Evolutionary conservation across 2,888 invertebrate genomes (phyloP), one percentile per base, ranked within the genome.

Genomic region (Hypomecis atomaria): DNA sequence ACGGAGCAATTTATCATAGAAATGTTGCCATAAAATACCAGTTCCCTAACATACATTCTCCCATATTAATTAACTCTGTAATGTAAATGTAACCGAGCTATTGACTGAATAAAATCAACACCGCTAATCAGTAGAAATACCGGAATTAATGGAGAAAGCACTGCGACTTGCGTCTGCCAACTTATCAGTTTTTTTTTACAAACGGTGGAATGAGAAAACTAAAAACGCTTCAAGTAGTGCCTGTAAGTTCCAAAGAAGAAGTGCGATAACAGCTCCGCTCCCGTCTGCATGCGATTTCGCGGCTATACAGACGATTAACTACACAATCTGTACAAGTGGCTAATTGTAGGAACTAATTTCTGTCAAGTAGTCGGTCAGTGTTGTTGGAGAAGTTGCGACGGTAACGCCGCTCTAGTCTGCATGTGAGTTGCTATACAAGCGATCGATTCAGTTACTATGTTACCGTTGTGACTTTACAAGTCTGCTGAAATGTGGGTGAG

Each of bases 81-180:
- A 33, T 23, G 23, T 23, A 52, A 40, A 40, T n/a, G 40, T 50
- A 37, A 45, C 23, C 8, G 36, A 48, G 50, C 10, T 50, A 37
- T 50, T 38, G 23, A 50, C 50, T 50, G 13, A 55, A 56, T 48
- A 58, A 49, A 58, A 58, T 42, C 42, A 34, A 58, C 48, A 13
- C n/a, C 33, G 42, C 42, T 58, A 58, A 58, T 58, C 55, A 56
- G 48, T 42, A 13, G 49, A 49, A 23, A 58, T 58, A 42, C 48
- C 34, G 42, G 48, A 42, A 56, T 56, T 44, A 56, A 49, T 23
- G 42, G 57, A 36, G 57, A 57, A 57, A 58, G 57, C 47, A 9
- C 42, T 34, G 33, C 38, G 53, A 42, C 53, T n/a, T 13, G 3
- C 42, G 11, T 8, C 53, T 34, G 10, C 53, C 36, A 48, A 48